phyloP scores from a whole-genome alignment of 2,888 invertebrate genomes.

The Neria commutata region DNA sequence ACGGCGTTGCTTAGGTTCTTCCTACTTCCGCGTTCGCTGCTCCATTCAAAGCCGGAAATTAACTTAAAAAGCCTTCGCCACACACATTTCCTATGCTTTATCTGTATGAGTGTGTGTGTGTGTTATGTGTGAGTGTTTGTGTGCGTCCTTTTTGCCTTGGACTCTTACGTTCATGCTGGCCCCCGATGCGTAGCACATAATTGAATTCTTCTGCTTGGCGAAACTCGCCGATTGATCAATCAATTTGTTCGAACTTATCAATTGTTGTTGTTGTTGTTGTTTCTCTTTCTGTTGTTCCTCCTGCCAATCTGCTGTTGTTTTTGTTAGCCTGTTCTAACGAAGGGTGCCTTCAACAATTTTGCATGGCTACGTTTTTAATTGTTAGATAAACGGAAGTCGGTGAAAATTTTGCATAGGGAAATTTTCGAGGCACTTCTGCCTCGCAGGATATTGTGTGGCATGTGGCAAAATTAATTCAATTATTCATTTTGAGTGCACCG shows the following conservation, averaged over 20 bases:
- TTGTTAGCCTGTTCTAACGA: too few species aligned
- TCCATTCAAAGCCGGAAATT: background rate
- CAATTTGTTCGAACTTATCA: slow-evolving; percentile 34
- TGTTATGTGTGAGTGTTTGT: too few species aligned
- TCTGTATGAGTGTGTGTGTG: background rate
- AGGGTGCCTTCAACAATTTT: too few species aligned
- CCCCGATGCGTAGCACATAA: slow-evolving; percentile 33
- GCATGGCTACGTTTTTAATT: background rate
- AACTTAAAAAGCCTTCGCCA: slow-evolving; percentile 4
- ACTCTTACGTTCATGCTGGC: too few species aligned
- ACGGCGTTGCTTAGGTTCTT: background rate
- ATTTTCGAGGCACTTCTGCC: background rate
- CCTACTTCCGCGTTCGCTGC: background rate
- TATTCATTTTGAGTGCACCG: too few species aligned
- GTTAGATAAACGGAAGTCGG: background rate
- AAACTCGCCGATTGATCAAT: slow-evolving; percentile 47
- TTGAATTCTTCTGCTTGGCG: slow-evolving; percentile 50
- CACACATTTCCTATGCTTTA: background rate
- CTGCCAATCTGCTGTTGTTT: background rate
- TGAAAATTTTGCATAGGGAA: background rate
- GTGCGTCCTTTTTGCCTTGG: background rate
- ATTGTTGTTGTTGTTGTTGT: slow-evolving; percentile 1
- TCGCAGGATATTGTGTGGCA: background rate
- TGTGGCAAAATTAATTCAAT: background rate
- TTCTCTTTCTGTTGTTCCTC: background rate